Evolutionary conservation across 1,140 invertebrate species (phyloP).

Genomic region (Pectinophora gossypiella): DNA sequence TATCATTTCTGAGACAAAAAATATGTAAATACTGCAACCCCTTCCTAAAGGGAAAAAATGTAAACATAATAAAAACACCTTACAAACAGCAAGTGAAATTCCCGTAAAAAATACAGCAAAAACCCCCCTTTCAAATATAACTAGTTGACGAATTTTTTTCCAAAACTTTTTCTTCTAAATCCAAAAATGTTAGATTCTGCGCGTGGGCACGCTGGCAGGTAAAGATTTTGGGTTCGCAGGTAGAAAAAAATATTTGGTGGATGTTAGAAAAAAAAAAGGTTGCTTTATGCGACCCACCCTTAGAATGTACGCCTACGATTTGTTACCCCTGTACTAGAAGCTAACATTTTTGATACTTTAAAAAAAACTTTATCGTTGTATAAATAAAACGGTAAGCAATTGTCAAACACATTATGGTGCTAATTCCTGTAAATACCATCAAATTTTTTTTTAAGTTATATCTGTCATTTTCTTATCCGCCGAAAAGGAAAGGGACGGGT

Average conservation of each 20-base stretch:
- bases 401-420: too few species aligned
- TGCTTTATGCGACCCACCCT: constrained; percentile 60
- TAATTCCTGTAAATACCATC: too few species aligned
- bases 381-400: too few species aligned
- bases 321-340: constrained; percentile 21
- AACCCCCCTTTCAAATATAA: constrained; percentile 40
- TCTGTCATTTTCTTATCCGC: too few species aligned
- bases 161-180: constrained; percentile 11
- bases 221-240: constrained; percentile 56
- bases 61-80: constrained; percentile 33
- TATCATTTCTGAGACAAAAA: constrained; percentile 11
- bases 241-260: constrained; percentile 61
- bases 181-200: constrained; percentile 53
- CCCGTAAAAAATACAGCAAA: constrained; percentile 53
- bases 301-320: constrained; percentile 49
- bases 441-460: too few species aligned
- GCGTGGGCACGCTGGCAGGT: constrained; percentile 44
- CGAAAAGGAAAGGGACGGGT: too few species aligned
- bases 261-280: constrained; percentile 54
- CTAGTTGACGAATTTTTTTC: constrained; percentile 34
- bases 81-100: constrained; percentile 45
- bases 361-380: too few species aligned
- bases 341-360: constrained; percentile 33
- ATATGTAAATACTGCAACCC: constrained; percentile 17
- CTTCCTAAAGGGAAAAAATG: constrained; percentile 8